phyloP scores from a whole-genome alignment of 2,797 vertebrate genomes.

The Amazona finschi region DNA sequence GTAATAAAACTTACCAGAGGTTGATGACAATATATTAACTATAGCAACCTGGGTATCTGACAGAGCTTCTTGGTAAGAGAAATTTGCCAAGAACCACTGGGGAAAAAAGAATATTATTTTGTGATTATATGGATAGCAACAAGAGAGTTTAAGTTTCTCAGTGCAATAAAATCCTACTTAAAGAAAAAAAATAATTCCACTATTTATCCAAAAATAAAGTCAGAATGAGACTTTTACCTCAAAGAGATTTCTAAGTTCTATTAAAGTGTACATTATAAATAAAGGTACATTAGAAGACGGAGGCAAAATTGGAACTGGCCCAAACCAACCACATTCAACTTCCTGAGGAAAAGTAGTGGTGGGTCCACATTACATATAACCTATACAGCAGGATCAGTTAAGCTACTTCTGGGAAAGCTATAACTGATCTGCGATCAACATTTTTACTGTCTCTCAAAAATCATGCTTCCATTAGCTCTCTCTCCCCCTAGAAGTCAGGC shows the following conservation, averaged over 20 bases:
- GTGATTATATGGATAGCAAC: neutral
- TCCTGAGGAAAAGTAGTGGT: neutral
- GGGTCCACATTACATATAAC: neutral
- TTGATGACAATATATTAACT: slow-evolving; percentile 95
- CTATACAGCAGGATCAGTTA: neutral
- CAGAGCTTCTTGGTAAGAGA: slow-evolving; percentile 95
- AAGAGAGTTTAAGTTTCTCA: neutral
- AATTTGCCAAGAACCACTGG: slow-evolving; percentile 96
- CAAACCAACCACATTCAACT: neutral
- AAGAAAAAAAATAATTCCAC: neutral
- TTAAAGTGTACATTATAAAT: no score
- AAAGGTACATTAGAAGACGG: neutral
- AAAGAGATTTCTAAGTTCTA: neutral
- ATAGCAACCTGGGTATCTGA: slow-evolving; percentile 93
- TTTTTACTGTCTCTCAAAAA: neutral
- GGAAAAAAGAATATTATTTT: slow-evolving; percentile 38
- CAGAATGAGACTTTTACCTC: neutral
- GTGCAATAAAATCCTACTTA: neutral
- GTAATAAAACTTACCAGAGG: slow-evolving; percentile 84
- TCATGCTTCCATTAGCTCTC: neutral
- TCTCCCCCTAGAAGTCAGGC: neutral
- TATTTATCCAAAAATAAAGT: neutral
- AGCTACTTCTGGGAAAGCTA: neutral
- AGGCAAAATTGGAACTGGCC: neutral
- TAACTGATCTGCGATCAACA: neutral